Evolutionary conservation across 2,797 vertebrate genomes (phyloP).

Genomic region (Rhinichthys osculus): DNA sequence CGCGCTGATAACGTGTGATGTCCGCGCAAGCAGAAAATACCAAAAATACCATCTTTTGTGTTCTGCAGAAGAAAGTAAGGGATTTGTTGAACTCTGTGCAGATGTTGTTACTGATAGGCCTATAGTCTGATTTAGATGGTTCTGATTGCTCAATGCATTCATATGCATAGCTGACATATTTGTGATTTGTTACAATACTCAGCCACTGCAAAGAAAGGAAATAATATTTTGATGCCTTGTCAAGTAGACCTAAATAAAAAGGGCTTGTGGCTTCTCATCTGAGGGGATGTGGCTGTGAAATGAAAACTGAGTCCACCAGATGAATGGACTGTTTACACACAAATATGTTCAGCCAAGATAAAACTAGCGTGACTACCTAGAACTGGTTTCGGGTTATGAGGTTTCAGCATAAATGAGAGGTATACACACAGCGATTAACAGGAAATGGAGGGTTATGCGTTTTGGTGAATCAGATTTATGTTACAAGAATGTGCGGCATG

Average conservation of each 20-base stretch:
- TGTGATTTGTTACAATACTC: background rate
- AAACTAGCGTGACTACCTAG: constrained; percentile 19
- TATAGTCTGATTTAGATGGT: background rate
- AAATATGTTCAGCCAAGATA: background rate
- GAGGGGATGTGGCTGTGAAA: background rate
- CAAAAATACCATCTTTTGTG: background rate
- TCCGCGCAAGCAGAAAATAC: no score
- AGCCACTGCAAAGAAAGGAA: background rate
- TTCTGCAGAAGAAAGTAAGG: background rate
- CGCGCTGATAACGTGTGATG: no score
- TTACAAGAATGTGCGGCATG: constrained; percentile 23
- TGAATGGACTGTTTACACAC: background rate
- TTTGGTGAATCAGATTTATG: constrained; percentile 21
- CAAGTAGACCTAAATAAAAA: background rate
- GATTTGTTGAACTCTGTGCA: background rate
- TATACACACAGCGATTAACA: constrained; percentile 4
- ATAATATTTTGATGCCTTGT: background rate
- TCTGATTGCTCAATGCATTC: background rate
- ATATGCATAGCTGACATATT: background rate
- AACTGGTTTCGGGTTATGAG: background rate
- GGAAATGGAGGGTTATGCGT: background rate
- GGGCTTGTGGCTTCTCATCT: background rate
- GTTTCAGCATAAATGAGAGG: constrained; percentile 13
- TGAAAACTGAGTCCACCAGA: background rate
- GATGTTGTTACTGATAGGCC: background rate